Evolutionary conservation across 2,888 invertebrate species (phyloP), one percentile per base, ranked within the genome.

Genomic region (Phania funesta): DNA sequence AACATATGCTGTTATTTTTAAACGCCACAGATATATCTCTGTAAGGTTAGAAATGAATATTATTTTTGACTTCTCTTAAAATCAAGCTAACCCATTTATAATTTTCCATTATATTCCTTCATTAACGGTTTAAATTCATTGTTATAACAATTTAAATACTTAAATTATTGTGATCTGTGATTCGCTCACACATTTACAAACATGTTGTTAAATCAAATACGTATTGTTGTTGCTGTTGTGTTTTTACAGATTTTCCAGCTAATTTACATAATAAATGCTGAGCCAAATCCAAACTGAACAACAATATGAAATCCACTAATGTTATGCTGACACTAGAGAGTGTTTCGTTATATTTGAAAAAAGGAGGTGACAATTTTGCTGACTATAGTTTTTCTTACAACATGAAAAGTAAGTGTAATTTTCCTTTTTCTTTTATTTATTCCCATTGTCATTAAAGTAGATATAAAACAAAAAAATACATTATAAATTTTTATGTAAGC

Each of bases 191-290:
- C 52, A 26, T 16, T 13, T 7, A 11, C 8, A 58, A n/a, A 50
- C 35, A 50, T 18, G 32, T 26, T 29, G 26, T 60, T 71, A 11
- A 13, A 26, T 46, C 35, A 58, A 58, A 29, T 56, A 32, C n/a
- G n/a, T n/a, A 16, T 29, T 8, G 52, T 24, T 41, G 52, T 58
- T 48, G 48, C 18, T 52, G 26, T 29, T 32, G 18, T 46, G 13
- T 60, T 35, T 54, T 26, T 41, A 62, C 22, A 67, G 80, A 76
- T 76, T 76, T 76, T 54, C 46, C 26, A 76, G 71, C 73, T 73
- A 81, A 81, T 81, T 81, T 76, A 76, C 80, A 81, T 81, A 81
- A 62, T 81, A 76, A 76, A 81, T 81, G 80, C 62, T 80, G 38
- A 71, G 58, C 50, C 13, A 1, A 20, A 41, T 24, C 24, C 26